Evolutionary conservation across 64 coral and sea anemone species (phyloP).

Genomic region (Catalaphyllia jardinei): DNA sequence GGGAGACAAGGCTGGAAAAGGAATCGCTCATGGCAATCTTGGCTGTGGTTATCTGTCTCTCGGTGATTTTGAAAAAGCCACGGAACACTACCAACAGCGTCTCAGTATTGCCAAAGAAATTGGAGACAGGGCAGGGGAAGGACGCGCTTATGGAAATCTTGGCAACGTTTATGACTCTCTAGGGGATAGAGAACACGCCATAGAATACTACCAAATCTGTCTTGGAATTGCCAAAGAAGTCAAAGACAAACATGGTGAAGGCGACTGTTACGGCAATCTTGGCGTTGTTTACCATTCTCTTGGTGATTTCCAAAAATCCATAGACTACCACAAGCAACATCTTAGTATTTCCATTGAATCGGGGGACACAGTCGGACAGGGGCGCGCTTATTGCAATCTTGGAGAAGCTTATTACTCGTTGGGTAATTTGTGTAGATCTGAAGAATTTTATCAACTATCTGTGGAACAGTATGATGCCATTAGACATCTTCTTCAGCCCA

Average conservation of each 20-base stretch:
- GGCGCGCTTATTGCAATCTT: background rate
- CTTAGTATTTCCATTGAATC: background rate
- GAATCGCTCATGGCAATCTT: background rate
- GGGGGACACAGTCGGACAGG: background rate
- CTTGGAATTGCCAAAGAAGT: slow-evolving; percentile 1
- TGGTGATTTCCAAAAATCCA: background rate
- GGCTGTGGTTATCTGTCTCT: background rate
- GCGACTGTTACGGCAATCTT: background rate
- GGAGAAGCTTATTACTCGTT: slow-evolving; percentile 3
- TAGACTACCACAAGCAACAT: background rate
- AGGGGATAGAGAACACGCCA: background rate
- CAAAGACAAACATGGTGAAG: background rate
- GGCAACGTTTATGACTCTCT: background rate
- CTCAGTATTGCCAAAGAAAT: background rate
- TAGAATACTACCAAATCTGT: background rate
- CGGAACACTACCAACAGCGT: background rate
- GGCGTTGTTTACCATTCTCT: background rate
- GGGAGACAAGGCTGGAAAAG: slow-evolving; percentile 3
- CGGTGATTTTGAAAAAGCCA: background rate
- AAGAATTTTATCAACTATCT: background rate
- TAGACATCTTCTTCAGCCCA: background rate
- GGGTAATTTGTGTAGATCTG: background rate
- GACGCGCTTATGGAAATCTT: background rate
- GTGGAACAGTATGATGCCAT: background rate
- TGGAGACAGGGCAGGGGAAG: slow-evolving; percentile 2